These are phyloP conservation scores for Struthio camelus DNA, from an alignment of 2,113 vertebrate species.

Conservation along the genomic window DNA sequence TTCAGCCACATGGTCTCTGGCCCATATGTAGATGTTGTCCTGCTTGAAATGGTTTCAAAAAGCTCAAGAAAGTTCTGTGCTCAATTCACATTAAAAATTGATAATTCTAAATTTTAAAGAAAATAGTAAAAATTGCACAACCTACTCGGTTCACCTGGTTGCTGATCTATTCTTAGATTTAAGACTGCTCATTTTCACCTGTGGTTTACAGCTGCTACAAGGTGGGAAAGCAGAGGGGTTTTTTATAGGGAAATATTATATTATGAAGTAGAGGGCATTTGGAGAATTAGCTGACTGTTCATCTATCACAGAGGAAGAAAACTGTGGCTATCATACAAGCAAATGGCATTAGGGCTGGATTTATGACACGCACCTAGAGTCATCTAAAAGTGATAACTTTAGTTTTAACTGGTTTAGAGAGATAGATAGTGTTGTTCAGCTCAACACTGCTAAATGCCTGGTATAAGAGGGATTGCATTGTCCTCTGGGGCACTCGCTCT, in stretches of 20 bases:
- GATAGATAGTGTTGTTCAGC: not conserved
- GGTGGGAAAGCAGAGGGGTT: not conserved
- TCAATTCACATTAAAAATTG: not conserved
- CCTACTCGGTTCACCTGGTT: not conserved
- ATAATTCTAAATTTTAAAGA: not conserved
- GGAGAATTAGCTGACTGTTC: not conserved
- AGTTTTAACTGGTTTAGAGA: not conserved
- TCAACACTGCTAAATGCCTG: not conserved
- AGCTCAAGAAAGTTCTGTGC: not conserved
- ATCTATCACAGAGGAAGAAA: not conserved
- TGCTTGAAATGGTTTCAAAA: not conserved
- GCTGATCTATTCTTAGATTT: not conserved
- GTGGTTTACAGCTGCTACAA: not conserved
- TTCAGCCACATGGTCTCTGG: not conserved
- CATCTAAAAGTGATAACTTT: not conserved
- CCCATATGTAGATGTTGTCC: not conserved
- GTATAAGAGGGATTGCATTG: not conserved
- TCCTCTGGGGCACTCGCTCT: not conserved
- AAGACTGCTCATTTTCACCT: not conserved
- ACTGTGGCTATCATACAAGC: not conserved
- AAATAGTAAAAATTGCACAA: not conserved
- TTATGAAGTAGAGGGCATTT: not conserved
- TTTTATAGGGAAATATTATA: not conserved
- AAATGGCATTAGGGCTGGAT: not conserved
- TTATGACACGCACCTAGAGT: not conserved